These are phyloP conservation scores for Amiota communis DNA, from an alignment of 2,888 invertebrate species.

Conservation along the genomic window DNA sequence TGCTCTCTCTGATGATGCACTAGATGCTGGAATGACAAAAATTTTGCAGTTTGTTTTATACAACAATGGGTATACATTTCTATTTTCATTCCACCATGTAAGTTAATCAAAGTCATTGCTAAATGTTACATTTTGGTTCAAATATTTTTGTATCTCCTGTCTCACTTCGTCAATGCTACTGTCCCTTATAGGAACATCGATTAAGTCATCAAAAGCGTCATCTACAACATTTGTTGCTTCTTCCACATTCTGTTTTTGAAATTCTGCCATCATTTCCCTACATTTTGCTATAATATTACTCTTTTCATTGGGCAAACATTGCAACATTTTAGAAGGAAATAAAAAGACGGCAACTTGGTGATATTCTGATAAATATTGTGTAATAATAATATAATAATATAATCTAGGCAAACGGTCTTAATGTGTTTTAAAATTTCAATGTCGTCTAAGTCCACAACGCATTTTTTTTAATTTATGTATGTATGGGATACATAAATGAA, in stretches of 20 bases:
- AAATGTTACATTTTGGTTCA: not conserved
- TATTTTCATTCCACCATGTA: no score
- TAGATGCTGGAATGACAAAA: no score
- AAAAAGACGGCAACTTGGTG: not conserved
- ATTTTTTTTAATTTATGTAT: conserved; percentile 16
- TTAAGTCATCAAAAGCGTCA: not conserved
- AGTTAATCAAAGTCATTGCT: no score
- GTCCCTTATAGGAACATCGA: not conserved
- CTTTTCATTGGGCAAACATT: not conserved
- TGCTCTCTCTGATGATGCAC: no score
- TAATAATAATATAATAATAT: not conserved
- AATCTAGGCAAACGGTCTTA: not conserved
- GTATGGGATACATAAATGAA: conserved; percentile 22
- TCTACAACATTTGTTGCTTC: not conserved
- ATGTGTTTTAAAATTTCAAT: not conserved
- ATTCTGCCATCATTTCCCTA: not conserved
- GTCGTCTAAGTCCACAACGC: not conserved
- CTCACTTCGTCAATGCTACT: not conserved
- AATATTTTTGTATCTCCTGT: not conserved
- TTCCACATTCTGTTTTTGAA: not conserved
- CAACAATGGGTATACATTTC: no score
- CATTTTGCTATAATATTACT: not conserved
- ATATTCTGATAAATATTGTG: no score
- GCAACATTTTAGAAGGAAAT: not conserved
- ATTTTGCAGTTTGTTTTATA: no score